Base-by-base conservation (phyloP, 35 echinoderm and acorn worm genomes). In the Antedon bifida region DNA sequence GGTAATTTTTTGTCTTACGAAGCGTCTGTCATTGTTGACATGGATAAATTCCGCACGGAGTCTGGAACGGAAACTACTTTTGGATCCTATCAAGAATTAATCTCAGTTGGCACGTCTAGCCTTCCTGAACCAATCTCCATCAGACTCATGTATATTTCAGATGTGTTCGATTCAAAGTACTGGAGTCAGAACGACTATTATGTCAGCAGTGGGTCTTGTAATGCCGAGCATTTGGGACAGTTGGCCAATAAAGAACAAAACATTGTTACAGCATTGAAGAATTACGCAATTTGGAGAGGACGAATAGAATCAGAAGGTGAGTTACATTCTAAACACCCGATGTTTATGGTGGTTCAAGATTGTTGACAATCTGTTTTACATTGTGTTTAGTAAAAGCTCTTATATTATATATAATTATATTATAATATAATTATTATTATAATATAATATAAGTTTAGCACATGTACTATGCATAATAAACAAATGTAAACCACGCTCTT, bases 101-200 rank as follows among this genome's bases (percentile, higher is more conserved):
- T 64, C 51, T 64, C 51, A 16, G 51, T 64, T 23, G 51, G 51
- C 51, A 64, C 51, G 9, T 1, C 51, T 26, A 21, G 26, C 26
- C 51, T 64, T 2, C 51, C 73, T 9, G 87, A 83, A 83, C 87
- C 81, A 8, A 78, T 88, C 38, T 73, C 87, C 19, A n/a, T 88
- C 23, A 46, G 31, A 14, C 73, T 88, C 17, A 88, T 88, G 31
- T 81, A 82, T 45, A 84, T 88, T 29, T 75, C 76, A 7, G 87
- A 88, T 35, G 81, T 88, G 30, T 83, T 88, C 39, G 36, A 64
- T 74, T 46, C 29, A 28, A 82, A 88, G 5, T 83, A 56, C 42
- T 88, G 87, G 87, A 81, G 83, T 31, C 87, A 55, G 28, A 75
- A 74, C 39, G 35, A 83, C 21, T 33, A 51, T 35, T 84, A 83